These are phyloP conservation scores for Maniola jurtina DNA, from an alignment of 1,140 invertebrate species.

Conservation along the genomic window DNA sequence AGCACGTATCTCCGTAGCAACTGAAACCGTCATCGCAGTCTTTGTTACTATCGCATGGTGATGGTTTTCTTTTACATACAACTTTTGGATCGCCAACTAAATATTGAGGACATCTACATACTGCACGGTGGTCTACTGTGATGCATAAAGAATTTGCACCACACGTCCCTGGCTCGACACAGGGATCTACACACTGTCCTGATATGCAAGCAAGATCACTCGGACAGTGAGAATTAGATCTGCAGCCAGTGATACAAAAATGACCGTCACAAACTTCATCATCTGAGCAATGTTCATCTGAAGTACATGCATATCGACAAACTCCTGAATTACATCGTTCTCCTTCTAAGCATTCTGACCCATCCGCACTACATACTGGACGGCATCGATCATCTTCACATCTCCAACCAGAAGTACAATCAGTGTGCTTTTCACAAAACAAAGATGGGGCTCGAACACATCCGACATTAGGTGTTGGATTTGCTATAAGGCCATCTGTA, in stretches of 20 bases:
- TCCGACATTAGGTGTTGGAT: conserved; percentile 89
- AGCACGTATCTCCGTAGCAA: conserved; percentile 87
- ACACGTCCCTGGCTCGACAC: conserved; percentile 87
- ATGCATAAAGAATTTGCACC: conserved; percentile 89
- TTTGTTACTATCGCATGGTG: conserved; percentile 81
- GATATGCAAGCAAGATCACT: conserved; percentile 84
- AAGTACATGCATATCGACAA: conserved; percentile 89
- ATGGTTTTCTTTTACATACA: conserved; percentile 84
- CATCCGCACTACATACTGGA: conserved; percentile 87
- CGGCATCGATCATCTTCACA: conserved; percentile 87
- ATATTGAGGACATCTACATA: conserved; percentile 86
- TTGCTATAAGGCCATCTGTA: conserved; percentile 87
- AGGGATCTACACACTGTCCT: conserved; percentile 88
- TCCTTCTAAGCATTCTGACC: conserved; percentile 87
- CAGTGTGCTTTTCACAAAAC: conserved; percentile 85
- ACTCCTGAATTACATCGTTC: conserved; percentile 86
- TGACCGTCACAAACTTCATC: conserved; percentile 91
- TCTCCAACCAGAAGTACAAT: conserved; percentile 84
- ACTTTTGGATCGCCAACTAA: conserved; percentile 87
- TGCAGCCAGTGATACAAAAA: conserved; percentile 88
- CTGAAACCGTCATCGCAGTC: conserved; percentile 84
- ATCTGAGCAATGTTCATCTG: conserved; percentile 86
- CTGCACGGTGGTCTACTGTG: conserved; percentile 84
- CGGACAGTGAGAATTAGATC: conserved; percentile 88
- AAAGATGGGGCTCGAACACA: conserved; percentile 87